Evolutionary conservation across 2,797 vertebrate species (phyloP).

Genomic region (Neosilurus hyrtlii): DNA sequence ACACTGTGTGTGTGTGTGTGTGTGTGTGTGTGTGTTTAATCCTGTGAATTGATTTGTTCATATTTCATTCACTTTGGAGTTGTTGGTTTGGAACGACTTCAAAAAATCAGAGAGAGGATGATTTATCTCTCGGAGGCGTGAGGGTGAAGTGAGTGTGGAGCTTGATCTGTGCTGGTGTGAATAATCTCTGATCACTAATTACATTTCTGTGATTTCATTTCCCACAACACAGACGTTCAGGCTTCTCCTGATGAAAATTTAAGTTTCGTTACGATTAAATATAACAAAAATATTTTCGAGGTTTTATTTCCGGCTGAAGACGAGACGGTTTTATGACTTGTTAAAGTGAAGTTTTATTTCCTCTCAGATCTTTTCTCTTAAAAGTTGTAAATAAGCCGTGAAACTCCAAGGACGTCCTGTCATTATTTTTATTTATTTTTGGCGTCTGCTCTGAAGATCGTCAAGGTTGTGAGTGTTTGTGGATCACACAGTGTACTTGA

Average conservation of each 20-base stretch:
- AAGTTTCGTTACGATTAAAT: background rate
- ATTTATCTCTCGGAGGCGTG: background rate
- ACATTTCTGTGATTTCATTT: background rate
- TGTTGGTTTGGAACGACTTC: background rate
- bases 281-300: background rate
- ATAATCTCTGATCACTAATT: background rate
- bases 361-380: background rate
- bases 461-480: background rate
- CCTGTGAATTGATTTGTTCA: conserved; percentile 11
- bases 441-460: background rate
- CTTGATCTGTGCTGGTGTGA: background rate
- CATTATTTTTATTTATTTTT: background rate
- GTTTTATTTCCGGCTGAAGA: background rate
- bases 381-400: conserved; percentile 14
- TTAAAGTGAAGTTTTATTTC: conserved; percentile 12
- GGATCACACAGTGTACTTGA: background rate
- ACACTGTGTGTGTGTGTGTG: no score
- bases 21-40: no score
- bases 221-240: background rate
- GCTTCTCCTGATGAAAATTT: no score
- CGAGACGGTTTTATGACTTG: background rate
- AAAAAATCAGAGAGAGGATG: background rate
- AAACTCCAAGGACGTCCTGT: no score
- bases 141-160: background rate
- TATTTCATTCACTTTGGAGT: background rate